Conservation (phyloP, 2,113 vertebrate species). For the Nothobranchius kuhntae region DNA sequence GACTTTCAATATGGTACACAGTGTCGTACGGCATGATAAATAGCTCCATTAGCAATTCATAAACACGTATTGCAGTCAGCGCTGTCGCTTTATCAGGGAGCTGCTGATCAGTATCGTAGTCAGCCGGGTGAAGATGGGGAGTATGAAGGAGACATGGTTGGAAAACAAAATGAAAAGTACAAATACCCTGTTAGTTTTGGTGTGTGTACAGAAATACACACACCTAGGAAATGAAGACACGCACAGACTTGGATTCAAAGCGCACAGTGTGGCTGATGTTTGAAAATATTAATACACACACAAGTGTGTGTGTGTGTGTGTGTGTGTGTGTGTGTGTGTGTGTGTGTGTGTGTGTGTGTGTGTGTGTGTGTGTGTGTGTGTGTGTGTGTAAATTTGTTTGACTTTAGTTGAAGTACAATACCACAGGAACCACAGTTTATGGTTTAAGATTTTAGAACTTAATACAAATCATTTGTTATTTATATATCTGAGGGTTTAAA, state of each 20-base stretch:
- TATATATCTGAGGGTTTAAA: too few relatives aligned
- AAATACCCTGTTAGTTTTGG: slow-evolving; percentile 5
- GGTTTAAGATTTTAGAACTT: too few relatives aligned
- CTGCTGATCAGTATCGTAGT: slow-evolving; percentile 46
- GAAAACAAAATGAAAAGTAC: slow-evolving; percentile 19
- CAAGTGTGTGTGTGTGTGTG: not conserved
- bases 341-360: too few relatives aligned
- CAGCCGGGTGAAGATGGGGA: slow-evolving; percentile 12
- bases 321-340: too few relatives aligned
- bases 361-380: too few relatives aligned
- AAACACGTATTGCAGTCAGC: slow-evolving; percentile 41
- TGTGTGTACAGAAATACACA: not conserved
- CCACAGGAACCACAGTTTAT: too few relatives aligned
- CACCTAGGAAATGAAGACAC: not conserved
- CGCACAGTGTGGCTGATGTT: too few relatives aligned
- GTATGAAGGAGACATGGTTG: slow-evolving; percentile 23
- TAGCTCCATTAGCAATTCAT: slow-evolving; percentile 60
- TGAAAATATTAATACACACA: slow-evolving; percentile 2
- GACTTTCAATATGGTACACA: slow-evolving; percentile 51
- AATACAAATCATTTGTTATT: too few relatives aligned
- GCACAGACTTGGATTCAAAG: too few relatives aligned
- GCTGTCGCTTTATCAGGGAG: slow-evolving; percentile 45
- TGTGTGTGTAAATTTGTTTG: too few relatives aligned
- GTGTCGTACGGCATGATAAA: slow-evolving; percentile 40
- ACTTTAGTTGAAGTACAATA: too few relatives aligned